Evolutionary conservation across 2,797 vertebrate species (phyloP).

Genomic region (Cirrhinus mrigala): DNA sequence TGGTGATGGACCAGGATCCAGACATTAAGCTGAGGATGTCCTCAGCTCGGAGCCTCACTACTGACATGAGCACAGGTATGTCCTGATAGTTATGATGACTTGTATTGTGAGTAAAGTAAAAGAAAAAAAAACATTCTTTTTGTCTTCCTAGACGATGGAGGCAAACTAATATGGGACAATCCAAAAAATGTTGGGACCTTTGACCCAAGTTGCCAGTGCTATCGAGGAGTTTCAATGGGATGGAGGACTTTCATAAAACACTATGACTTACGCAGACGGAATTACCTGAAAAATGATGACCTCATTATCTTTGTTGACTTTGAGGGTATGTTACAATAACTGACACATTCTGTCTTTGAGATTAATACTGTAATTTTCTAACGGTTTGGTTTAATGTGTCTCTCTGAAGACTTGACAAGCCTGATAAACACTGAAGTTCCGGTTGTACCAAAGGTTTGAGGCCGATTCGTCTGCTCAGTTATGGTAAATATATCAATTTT

Average conservation of each 20-base stretch:
- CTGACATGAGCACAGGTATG: constrained; percentile 69
- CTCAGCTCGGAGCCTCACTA: constrained; percentile 84
- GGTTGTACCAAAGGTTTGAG: constrained; percentile 36
- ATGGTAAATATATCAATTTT: not conserved
- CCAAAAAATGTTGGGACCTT: constrained; percentile 73
- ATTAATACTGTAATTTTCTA: not conserved
- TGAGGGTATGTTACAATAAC: constrained; percentile 70
- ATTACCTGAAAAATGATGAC: constrained; percentile 82
- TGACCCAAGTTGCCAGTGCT: constrained; percentile 69
- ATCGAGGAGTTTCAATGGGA: constrained; percentile 62
- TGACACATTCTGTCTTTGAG: not conserved
- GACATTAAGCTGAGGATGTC: constrained; percentile 87
- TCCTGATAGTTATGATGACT: not conserved
- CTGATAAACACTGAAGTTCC: constrained; percentile 64
- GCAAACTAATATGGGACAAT: constrained; percentile 75
- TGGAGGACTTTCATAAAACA: constrained; percentile 79
- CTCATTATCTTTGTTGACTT: constrained; percentile 84
- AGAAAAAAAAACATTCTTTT: not conserved
- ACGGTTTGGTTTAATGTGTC: not conserved
- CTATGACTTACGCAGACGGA: constrained; percentile 70
- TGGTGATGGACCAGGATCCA: constrained; percentile 89
- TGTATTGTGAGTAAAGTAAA: not conserved
- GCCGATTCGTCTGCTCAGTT: not conserved
- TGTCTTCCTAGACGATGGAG: constrained; percentile 58
- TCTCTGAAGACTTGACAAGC: constrained; percentile 60